A percentile compares a stretch with the other conserved stretches of the same genome.
Evolutionary conservation across 2,797 vertebrate genomes (phyloP).

Genomic region (Myotis daubentonii): DNA sequence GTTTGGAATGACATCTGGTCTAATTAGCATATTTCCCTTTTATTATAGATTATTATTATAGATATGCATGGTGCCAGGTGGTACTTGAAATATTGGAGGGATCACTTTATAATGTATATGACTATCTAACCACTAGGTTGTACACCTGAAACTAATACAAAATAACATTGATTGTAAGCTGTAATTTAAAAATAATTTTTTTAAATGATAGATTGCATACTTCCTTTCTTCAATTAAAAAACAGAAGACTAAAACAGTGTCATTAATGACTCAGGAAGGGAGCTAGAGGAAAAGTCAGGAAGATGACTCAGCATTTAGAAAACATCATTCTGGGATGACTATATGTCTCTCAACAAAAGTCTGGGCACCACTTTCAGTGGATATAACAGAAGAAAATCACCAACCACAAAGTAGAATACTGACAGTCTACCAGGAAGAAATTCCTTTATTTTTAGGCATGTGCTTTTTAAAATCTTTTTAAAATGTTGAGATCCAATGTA

Average conservation of each 20-base stretch:
- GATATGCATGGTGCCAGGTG: not conserved
- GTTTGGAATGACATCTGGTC: no score
- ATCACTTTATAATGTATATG: not conserved
- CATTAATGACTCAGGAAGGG: not conserved
- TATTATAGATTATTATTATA: no score
- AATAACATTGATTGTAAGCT: not conserved
- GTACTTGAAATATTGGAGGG: not conserved
- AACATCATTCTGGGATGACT: not conserved
- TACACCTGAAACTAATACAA: not conserved
- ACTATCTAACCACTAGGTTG: not conserved
- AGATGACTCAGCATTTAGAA: not conserved
- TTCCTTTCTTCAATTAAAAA: not conserved
- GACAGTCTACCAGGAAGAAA: not conserved
- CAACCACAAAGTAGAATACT: not conserved
- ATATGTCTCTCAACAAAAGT: not conserved
- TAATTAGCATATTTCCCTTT: no score
- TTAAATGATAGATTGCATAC: not conserved
- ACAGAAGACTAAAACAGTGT: not conserved
- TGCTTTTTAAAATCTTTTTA: not conserved
- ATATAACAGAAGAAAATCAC: not conserved
- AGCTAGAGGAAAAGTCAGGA: not conserved
- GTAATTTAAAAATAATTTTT: not conserved
- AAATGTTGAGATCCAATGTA: not conserved
- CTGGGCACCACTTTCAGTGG: not conserved
- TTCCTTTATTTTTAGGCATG: not conserved